Conservation (phyloP, 2,797 vertebrate species). For the Lagorchestes hirsutus region DNA sequence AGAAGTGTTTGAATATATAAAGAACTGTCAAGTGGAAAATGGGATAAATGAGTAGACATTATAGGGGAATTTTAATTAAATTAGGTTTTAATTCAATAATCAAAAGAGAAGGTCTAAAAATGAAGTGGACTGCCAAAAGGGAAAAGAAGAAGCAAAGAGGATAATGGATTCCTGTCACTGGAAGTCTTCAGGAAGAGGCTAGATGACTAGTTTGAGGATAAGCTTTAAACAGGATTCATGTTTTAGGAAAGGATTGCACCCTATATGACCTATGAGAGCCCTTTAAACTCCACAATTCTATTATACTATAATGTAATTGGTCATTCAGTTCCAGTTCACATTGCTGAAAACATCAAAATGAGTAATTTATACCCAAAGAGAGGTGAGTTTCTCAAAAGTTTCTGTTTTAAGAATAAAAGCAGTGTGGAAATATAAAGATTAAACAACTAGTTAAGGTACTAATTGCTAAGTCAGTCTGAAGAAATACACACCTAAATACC, state of each 20-base stretch:
- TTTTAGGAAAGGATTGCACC: background rate
- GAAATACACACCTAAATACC: background rate
- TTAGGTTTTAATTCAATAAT: background rate
- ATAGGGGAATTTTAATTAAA: background rate
- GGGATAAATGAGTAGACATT: background rate
- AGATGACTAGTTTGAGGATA: background rate
- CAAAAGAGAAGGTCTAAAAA: background rate
- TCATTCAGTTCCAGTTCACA: background rate
- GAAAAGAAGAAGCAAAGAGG: background rate
- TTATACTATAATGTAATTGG: background rate
- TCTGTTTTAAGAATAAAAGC: background rate
- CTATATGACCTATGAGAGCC: background rate
- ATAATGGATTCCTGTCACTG: background rate
- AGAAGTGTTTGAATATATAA: background rate
- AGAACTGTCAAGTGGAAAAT: background rate
- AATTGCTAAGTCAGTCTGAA: background rate
- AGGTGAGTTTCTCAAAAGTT: background rate
- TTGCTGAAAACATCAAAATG: background rate
- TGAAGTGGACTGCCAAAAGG: background rate
- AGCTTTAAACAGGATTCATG: background rate
- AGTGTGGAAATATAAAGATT: background rate
- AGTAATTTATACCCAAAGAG: background rate
- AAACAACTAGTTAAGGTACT: background rate
- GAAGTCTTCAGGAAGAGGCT: background rate
- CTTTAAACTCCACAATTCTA: background rate